Conservation (phyloP, 37 sponge, comb jelly and placozoan species). For the Oopsacas minuta region DNA sequence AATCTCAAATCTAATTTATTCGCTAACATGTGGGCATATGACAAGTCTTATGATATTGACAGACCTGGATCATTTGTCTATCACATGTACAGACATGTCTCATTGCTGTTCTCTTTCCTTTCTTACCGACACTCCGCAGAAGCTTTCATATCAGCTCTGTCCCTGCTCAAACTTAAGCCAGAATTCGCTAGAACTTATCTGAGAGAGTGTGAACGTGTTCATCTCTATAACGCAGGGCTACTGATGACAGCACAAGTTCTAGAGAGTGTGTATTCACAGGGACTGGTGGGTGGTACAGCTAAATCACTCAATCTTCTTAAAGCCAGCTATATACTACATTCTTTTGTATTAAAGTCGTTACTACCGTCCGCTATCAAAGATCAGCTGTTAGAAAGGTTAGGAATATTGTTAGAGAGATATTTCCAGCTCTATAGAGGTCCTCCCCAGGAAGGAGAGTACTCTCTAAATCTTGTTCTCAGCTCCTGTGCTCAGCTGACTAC, state of each 20-base stretch:
- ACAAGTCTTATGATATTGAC: background rate
- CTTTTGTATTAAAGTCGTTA: background rate
- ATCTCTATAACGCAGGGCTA: background rate
- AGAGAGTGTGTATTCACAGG: background rate
- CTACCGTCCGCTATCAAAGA: background rate
- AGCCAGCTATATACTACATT: background rate
- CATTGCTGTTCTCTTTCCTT: background rate
- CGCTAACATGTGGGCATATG: constrained; percentile 1
- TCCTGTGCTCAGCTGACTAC: background rate
- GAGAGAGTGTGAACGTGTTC: background rate
- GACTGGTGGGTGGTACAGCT: background rate
- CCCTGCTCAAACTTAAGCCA: background rate
- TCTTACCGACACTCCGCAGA: background rate
- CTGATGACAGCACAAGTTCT: background rate
- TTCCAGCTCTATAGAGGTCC: background rate
- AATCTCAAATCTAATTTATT: background rate
- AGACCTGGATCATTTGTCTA: constrained; percentile 6
- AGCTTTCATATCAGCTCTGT: background rate
- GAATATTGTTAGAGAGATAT: background rate
- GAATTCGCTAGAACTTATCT: background rate
- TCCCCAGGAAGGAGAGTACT: background rate
- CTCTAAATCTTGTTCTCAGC: background rate
- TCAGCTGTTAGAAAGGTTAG: background rate
- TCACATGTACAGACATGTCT: background rate
- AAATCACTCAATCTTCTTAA: background rate